Base-by-base conservation (phyloP, 2,888 invertebrate genomes). In the Dryocosmus kuriphilus region DNA sequence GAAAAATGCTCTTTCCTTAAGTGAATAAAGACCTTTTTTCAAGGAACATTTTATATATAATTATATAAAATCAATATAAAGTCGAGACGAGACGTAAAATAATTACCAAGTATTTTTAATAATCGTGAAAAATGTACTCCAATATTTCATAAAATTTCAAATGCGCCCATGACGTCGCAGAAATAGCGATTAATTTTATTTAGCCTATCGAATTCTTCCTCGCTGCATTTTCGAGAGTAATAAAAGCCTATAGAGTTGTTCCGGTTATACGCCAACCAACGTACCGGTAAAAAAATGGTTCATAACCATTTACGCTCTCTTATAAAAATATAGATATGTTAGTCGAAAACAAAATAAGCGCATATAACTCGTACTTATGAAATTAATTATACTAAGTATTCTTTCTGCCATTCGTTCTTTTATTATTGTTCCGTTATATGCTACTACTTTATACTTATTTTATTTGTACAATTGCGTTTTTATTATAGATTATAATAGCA, bases 141-240 rank as follows among this genome's bases (percentile, higher is more conserved):
- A 60, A 27, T 60, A 60, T 60, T 46, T 16, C 41, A n/a, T 41
- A 55, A 30, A 51, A 46, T 51, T 46, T 51, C n/a, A 71, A 71
- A 71, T 71, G 71, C 51, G 51, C 30, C 71, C 71, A 71, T 71
- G 71, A 71, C 71, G 71, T 71, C 71, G 71, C 71, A 71, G 14
- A 71, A 55, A 30, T n/a, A 51, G 51, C 51, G 51, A 51, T 46
- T 16, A 51, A 19, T 71, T 46, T 71, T 55, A 5, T 71, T 71
- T 24, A 41, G 46, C 24, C 30, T 71, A 30, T 46, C 30, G n/a
- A 27, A 51, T 67, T 51, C 30, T 46, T 27, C 5, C 19, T 22
- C 9, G 32, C 38, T 63, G 35, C 22, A 35, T 38, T 63, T 63
- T 22, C 6, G 3, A 22, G n/a, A 19, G 16, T 60, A 63, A 63